Evolutionary conservation across 2,888 invertebrate genomes (phyloP).

Genomic region (Hedychridium roseum): DNA sequence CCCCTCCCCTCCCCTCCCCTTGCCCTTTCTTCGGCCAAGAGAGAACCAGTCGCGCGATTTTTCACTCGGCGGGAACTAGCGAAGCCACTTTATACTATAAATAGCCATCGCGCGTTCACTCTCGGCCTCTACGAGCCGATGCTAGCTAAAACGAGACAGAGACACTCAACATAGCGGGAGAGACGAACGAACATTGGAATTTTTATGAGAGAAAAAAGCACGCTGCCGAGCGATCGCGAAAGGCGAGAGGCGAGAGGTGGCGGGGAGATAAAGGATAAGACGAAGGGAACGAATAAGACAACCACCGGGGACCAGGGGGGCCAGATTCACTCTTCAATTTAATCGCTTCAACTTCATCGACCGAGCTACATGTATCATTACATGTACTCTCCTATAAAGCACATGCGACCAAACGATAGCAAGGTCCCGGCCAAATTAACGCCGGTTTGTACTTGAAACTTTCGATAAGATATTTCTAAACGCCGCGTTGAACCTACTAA

Average conservation of each 20-base stretch:
- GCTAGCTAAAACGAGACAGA: slow-evolving; percentile 42
- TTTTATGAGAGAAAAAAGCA: slow-evolving; percentile 43
- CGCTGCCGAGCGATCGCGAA: slow-evolving; percentile 12
- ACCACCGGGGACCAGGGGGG: too few relatives aligned
- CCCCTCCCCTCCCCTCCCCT: slow-evolving; percentile 6
- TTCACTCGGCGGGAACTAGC: slow-evolving; percentile 50
- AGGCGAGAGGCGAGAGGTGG: slow-evolving; percentile 9
- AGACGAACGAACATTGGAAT: slow-evolving; percentile 37
- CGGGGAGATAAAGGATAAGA: not conserved
- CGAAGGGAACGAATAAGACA: too few relatives aligned
- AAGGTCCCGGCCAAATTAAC: too few relatives aligned
- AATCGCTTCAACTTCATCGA: too few relatives aligned
- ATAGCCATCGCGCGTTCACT: slow-evolving; percentile 49
- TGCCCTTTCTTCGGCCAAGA: slow-evolving; percentile 18
- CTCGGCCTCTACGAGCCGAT: slow-evolving; percentile 35
- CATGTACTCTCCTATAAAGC: too few relatives aligned
- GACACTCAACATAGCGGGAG: slow-evolving; percentile 11
- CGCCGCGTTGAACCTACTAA: too few relatives aligned
- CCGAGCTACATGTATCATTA: too few relatives aligned
- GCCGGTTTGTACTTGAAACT: too few relatives aligned
- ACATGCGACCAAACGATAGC: too few relatives aligned
- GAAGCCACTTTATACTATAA: slow-evolving; percentile 52
- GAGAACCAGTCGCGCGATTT: slow-evolving; percentile 50
- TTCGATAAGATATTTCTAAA: too few relatives aligned
- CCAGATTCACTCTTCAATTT: too few relatives aligned